These are phyloP conservation scores for Nesometra sesokonis DNA, from an alignment of 35 echinoderm and acorn worm genomes.

Conservation along the genomic window DNA sequence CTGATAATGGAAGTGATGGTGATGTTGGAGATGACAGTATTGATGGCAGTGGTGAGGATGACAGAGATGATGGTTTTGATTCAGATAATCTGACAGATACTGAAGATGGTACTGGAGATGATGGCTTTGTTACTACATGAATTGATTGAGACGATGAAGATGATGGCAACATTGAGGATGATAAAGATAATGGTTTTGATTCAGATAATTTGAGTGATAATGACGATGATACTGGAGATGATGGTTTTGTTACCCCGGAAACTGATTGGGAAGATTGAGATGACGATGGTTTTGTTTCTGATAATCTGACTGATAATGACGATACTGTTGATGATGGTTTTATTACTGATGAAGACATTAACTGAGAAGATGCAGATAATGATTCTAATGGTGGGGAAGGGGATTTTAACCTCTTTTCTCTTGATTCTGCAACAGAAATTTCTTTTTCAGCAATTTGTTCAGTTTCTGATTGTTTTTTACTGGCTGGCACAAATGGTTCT, in stretches of 20 bases:
- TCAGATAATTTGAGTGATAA: background rate
- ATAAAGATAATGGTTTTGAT: too few species aligned
- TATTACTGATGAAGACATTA: too few species aligned
- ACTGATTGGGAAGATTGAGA: too few species aligned
- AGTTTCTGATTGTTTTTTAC: background rate
- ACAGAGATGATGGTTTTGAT: background rate
- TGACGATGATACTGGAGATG: background rate
- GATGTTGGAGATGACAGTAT: background rate
- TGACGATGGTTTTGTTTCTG: too few species aligned
- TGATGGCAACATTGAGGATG: too few species aligned
- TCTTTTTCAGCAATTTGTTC: background rate
- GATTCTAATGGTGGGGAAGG: too few species aligned
- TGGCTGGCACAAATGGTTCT: background rate
- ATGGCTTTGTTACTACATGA: background rate
- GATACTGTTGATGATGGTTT: too few species aligned
- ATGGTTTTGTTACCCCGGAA: background rate
- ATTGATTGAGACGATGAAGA: too few species aligned
- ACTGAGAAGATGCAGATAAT: too few species aligned
- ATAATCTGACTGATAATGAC: too few species aligned
- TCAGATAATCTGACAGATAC: too few species aligned
- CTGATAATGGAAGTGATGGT: background rate
- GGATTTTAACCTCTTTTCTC: background rate
- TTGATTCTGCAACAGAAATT: background rate
- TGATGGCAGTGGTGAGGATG: background rate
- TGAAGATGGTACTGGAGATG: background rate